phyloP scores from a whole-genome alignment of 2,113 vertebrate genomes.

The Motacilla tschutschensis region DNA sequence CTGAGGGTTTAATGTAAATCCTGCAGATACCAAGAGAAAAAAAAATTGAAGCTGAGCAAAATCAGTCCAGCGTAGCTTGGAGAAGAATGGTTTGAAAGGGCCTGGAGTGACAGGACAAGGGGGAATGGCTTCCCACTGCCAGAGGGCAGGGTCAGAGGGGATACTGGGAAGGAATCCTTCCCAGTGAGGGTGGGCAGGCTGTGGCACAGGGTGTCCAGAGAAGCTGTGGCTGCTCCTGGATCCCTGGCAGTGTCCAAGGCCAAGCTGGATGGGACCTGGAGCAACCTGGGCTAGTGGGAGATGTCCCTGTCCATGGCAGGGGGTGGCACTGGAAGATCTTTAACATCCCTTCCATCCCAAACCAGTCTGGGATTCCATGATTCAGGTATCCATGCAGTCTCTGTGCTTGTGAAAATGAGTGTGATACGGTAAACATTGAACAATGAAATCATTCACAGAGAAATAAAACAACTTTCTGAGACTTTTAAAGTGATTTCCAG shows the following conservation, averaged over 20 bases:
- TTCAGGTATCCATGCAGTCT: background rate
- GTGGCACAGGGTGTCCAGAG: background rate
- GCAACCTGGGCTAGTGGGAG: accelerated
- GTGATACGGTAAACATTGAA: background rate
- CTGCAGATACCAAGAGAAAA: background rate
- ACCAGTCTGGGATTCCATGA: accelerated
- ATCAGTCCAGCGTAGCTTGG: background rate
- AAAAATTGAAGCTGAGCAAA: background rate
- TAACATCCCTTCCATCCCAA: accelerated
- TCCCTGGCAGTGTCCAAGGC: background rate
- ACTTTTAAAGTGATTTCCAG: background rate
- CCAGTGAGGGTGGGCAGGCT: accelerated
- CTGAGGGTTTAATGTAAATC: background rate
- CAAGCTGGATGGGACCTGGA: accelerated
- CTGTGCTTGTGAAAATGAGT: background rate
- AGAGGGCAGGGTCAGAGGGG: accelerated
- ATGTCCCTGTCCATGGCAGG: background rate
- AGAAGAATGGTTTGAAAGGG: background rate
- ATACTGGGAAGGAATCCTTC: accelerated
- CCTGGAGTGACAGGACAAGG: background rate
- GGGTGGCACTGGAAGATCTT: accelerated
- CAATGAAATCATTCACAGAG: background rate
- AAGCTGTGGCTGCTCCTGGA: background rate
- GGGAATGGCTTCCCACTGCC: background rate
- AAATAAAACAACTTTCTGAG: background rate